Evolutionary conservation across 1,140 invertebrate genomes (phyloP), one percentile per base, ranked within the genome.

Genomic region (Zaprionus nigranus): DNA sequence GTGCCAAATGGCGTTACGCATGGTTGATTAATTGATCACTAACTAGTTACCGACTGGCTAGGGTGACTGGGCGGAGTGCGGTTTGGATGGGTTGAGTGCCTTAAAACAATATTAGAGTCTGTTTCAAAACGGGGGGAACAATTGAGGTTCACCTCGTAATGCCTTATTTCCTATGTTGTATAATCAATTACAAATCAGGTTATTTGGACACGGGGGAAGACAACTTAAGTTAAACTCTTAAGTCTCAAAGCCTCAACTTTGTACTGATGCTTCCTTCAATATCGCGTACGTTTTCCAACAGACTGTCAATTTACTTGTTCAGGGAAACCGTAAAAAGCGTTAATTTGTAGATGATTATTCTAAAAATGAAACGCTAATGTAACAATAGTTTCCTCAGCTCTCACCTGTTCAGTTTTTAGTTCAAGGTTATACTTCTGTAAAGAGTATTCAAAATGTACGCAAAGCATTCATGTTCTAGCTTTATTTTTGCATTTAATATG

Each of bases 1-100:
- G 67, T 78, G 84, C 80, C 83, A 87, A 87, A 87, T 87, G 83
- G 78, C 83, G 84, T 86, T 86, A 83, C 67, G 83, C 77, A 64
- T 83, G 77, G 70, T 56, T 87, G 81, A 87, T 88, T 88, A 88
- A 87, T 87, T 84, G 81, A 80, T 60, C 58, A 17, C 49, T 38
- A 72, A 72, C 56, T 58, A 68, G 67, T 36, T 13, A 20, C 46
- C 46, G 17, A 7, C 6, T 5, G 20, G 46, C 20, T 24, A 2
- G 22, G 15, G 9, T 51, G 2, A n/a, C n/a, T n/a, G 9, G 46
- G 11, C 6, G 5, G n/a, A 46, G 2, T 9, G n/a, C 13, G 20
- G 46, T 12, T 22, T 13, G 6, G 11, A 11, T 12, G 11, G n/a
- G 1, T 46, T 1, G 20, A 51, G 15, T 13, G 38, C 15, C 15